phyloP scores from a whole-genome alignment of 2,113 vertebrate species.

The Xiphophorus maculatus region DNA sequence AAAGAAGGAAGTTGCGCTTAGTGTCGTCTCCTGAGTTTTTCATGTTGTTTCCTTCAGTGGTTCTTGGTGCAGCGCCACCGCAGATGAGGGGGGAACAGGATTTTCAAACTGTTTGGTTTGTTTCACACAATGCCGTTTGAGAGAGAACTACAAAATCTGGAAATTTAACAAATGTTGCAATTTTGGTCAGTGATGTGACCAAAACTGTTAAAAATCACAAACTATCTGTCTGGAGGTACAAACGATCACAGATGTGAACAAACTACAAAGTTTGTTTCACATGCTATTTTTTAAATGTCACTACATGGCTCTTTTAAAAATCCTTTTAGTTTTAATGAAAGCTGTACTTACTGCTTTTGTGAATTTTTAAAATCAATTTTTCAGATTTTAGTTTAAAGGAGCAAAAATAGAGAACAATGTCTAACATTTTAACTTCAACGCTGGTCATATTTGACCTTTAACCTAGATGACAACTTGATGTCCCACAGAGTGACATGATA shows the following conservation, averaged over 20 bases:
- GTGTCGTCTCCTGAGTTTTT: too few species aligned
- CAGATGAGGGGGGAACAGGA: too few species aligned
- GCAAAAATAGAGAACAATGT: background rate
- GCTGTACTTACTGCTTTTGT: background rate
- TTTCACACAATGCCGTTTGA: too few species aligned
- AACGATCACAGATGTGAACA: too few species aligned
- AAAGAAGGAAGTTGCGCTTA: too few species aligned
- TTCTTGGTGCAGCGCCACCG: too few species aligned
- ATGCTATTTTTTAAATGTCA: background rate
- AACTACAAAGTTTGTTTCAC: background rate
- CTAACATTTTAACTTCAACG: background rate
- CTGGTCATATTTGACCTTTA: background rate
- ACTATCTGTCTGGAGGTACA: background rate
- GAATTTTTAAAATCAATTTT: background rate
- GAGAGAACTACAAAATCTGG: too few species aligned
- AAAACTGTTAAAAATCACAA: background rate
- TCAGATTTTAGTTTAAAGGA: background rate
- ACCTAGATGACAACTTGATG: background rate
- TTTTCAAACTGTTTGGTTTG: too few species aligned
- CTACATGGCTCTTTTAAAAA: background rate
- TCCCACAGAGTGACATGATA: slow-evolving; percentile 15
- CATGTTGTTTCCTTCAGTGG: too few species aligned
- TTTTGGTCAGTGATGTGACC: too few species aligned
- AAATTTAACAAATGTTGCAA: too few species aligned
- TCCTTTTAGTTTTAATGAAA: background rate